Evolutionary conservation across 2,888 invertebrate species (phyloP), one percentile per base, ranked within the genome.

Genomic region (Scaptodrosophila latifasciaeformis): DNA sequence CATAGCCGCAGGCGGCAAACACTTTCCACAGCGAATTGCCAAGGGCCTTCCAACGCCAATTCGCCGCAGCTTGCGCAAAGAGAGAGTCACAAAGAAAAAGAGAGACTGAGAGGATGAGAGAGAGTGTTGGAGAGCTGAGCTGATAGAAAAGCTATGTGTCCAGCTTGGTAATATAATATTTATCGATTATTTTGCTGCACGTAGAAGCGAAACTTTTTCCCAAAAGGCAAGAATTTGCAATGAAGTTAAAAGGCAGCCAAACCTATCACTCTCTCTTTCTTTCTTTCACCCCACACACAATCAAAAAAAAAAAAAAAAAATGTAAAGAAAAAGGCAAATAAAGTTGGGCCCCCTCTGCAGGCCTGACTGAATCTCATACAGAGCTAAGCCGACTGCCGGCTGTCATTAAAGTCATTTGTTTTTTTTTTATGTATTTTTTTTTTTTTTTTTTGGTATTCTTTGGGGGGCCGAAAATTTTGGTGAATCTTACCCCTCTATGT

Each of bases 401-500:
- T 37, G 18, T 17, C 37, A 7, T 7, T 17, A 17, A 37, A 15
- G 7, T 37, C n/a, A n/a, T n/a, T n/a, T n/a, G n/a, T n/a, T n/a
- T n/a, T n/a, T n/a, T n/a, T n/a, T n/a, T n/a, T n/a, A n/a, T n/a
- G n/a, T n/a, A n/a, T n/a, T n/a, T n/a, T n/a, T n/a, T n/a, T n/a
- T n/a, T n/a, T n/a, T n/a, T n/a, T n/a, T n/a, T n/a, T n/a, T n/a
- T n/a, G n/a, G n/a, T n/a, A n/a, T n/a, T n/a, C n/a, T 5, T 9
- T 27, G 27, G 27, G 5, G 27, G 27, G 27, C 27, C 5, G 27
- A 27, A 6, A n/a, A n/a, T n/a, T n/a, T n/a, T n/a, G n/a, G n/a
- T n/a, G n/a, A n/a, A n/a, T 53, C 39, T 62, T 65, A 54, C 79
- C 81, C 81, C 81, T 78, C 75, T 78, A 63, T 61, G 65, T 50